These are phyloP conservation scores for Lepidurus arcticus DNA, from an alignment of 1,140 invertebrate genomes.

Conservation along the genomic window DNA sequence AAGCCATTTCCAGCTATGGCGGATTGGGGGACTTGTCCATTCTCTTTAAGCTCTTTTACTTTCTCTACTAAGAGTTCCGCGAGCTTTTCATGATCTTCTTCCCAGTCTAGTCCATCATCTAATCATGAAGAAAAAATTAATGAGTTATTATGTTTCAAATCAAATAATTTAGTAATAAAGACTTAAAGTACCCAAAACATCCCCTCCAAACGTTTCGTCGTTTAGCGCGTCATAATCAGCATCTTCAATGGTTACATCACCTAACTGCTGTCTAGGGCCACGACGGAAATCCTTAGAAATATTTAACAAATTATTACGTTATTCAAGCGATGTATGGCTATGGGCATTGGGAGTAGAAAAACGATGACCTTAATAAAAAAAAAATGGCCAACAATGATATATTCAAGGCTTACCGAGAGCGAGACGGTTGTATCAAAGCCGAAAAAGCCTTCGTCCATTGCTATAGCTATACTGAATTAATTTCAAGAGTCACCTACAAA, in stretches of 20 bases:
- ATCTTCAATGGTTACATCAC: constrained; percentile 59
- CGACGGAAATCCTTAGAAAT: constrained; percentile 13
- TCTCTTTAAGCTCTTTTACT: not conserved
- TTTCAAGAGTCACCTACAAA: not conserved
- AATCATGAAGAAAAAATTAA: constrained; percentile 8
- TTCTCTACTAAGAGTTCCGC: constrained; percentile 47
- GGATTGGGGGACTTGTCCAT: not conserved
- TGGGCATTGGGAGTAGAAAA: not conserved
- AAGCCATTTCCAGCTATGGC: constrained; percentile 21
- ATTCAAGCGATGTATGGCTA: not conserved
- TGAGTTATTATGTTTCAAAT: not conserved
- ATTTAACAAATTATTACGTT: constrained; percentile 7
- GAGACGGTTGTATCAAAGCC: constrained; percentile 33
- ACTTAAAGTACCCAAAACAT: constrained; percentile 45
- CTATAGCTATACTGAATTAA: not conserved
- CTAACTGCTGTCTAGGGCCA: constrained; percentile 27
- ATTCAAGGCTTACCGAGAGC: constrained; percentile 29
- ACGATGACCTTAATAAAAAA: not conserved
- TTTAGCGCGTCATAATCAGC: constrained; percentile 78
- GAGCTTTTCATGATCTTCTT: constrained; percentile 61
- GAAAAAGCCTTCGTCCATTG: constrained; percentile 32
- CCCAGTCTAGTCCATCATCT: constrained; percentile 58
- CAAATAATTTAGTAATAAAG: constrained; percentile 26
- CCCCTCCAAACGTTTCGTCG: constrained; percentile 80
- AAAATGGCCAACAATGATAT: not conserved